phyloP scores from a whole-genome alignment of 2,888 invertebrate genomes.

The Myopa tessellatipennis region DNA sequence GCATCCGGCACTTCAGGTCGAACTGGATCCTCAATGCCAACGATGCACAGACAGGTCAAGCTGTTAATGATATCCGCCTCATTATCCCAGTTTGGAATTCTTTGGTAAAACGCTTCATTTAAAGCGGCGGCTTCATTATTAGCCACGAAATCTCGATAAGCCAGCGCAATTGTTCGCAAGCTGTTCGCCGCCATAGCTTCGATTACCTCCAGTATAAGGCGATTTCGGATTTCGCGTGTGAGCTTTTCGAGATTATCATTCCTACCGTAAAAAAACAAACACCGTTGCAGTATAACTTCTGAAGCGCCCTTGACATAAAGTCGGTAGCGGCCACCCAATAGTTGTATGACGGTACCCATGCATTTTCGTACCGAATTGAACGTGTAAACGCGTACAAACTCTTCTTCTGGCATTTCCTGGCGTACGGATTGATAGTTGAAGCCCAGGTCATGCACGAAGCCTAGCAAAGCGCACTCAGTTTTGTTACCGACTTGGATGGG shows the following conservation, averaged over 20 bases:
- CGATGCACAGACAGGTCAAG: constrained; percentile 94
- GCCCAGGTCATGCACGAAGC: constrained; percentile 90
- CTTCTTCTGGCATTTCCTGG: constrained; percentile 91
- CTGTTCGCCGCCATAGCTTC: constrained; percentile 99
- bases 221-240: constrained; percentile 91
- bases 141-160: constrained; percentile 94
- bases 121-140: constrained; percentile 84
- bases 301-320: constrained; percentile 98
- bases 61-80: constrained; percentile 93
- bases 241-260: constrained; percentile 93
- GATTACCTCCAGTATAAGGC: constrained; percentile 91
- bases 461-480: constrained; percentile 97
- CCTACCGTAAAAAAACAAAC: constrained; percentile 94
- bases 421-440: constrained; percentile 93
- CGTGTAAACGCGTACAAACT: constrained; percentile 91
- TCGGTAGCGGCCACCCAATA: constrained; percentile 87
- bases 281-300: constrained; percentile 98
- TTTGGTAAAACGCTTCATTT: neutral
- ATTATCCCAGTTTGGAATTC: constrained; percentile 96
- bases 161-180: constrained; percentile 93
- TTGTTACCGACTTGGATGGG: constrained; percentile 99
- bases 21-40: constrained; percentile 99
- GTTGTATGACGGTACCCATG: constrained; percentile 96
- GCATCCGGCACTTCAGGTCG: constrained; percentile 96
- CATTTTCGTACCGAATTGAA: constrained; percentile 99